phyloP scores from a whole-genome alignment of 2,797 vertebrate genomes.

The Pseudopleuronectes americanus region DNA sequence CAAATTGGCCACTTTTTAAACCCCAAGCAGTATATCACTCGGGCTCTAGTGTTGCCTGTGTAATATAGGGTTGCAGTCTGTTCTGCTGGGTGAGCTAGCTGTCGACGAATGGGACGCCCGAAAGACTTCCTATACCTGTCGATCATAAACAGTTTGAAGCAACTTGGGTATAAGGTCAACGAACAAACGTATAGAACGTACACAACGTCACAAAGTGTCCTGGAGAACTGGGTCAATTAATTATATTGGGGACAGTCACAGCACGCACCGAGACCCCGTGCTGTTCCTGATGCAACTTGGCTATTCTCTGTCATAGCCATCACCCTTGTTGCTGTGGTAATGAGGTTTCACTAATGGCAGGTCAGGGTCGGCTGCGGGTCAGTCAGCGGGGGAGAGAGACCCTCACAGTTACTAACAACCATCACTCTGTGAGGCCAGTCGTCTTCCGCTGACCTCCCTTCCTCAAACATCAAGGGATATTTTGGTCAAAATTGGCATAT shows the following conservation, averaged over 20 bases:
- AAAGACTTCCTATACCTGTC: slow-evolving; percentile 28
- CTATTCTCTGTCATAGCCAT: slow-evolving; percentile 53
- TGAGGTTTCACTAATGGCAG: slow-evolving; percentile 59
- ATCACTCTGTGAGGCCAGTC: slow-evolving; percentile 26
- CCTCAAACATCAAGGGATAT: slow-evolving; percentile 11
- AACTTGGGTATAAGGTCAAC: slow-evolving; percentile 6
- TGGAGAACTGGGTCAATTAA: slow-evolving; percentile 62
- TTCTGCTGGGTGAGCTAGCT: no score
- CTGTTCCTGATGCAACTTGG: slow-evolving; percentile 56
- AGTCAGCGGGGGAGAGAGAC: slow-evolving; percentile 58
- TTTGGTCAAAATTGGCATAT: slow-evolving; percentile 10
- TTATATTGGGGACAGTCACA: slow-evolving; percentile 51
- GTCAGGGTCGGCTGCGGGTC: slow-evolving; percentile 59
- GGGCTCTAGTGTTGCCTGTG: no score
- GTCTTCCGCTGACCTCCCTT: slow-evolving; percentile 23
- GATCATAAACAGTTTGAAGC: slow-evolving; percentile 1
- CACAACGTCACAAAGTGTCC: slow-evolving; percentile 10
- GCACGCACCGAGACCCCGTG: slow-evolving; percentile 41
- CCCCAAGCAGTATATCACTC: no score
- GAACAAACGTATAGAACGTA: slow-evolving; percentile 11
- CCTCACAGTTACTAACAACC: slow-evolving; percentile 47
- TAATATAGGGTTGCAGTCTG: no score
- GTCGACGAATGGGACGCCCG: not conserved
- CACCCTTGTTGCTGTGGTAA: slow-evolving; percentile 48
- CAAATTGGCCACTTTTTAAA: no score